Percentiles rank a stretch among this genome's conserved stretches.
These are phyloP conservation scores for Mythimna impura DNA, from an alignment of 2,888 invertebrate genomes.

Conservation along the genomic window DNA sequence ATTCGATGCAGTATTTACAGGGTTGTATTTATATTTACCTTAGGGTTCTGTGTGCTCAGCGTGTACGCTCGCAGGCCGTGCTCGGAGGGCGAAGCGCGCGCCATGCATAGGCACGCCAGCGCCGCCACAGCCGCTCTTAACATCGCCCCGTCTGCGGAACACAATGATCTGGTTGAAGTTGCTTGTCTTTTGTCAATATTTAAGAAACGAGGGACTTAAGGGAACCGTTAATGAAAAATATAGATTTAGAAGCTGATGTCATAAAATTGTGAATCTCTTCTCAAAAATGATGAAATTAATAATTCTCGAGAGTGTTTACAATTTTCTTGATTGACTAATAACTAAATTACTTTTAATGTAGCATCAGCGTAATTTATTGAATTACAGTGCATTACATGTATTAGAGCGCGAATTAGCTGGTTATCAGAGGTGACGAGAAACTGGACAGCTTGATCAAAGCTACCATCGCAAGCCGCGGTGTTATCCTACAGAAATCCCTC, in stretches of 20 bases:
- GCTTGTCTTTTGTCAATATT: conserved; percentile 47
- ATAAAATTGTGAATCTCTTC: neutral
- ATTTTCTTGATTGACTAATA: neutral
- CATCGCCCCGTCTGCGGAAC: conserved; percentile 86
- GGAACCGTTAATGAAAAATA: conserved; percentile 34
- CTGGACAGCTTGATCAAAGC: conserved; percentile 99
- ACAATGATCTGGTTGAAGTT: conserved; percentile 45
- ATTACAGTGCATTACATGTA: neutral
- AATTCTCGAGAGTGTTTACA: neutral
- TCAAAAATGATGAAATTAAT: neutral
- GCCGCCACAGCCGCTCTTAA: conserved; percentile 84
- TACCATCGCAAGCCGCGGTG: conserved; percentile 99
- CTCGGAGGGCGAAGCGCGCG: conserved; percentile 85
- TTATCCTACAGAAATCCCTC: conserved; percentile 99
- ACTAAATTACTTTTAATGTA: neutral
- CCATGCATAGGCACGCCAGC: conserved; percentile 89
- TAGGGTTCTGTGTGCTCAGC: conserved; percentile 77
- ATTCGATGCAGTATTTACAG: conserved; percentile 47
- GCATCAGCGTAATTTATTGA: neutral
- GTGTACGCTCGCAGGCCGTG: conserved; percentile 78
- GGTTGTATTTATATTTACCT: conserved; percentile 77
- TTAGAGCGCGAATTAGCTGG: conserved; percentile 91
- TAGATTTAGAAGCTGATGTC: neutral
- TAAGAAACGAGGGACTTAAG: conserved; percentile 28
- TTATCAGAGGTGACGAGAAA: conserved; percentile 99